phyloP scores from a whole-genome alignment of 1,140 invertebrate species.

The Tigriopus japonicus region DNA sequence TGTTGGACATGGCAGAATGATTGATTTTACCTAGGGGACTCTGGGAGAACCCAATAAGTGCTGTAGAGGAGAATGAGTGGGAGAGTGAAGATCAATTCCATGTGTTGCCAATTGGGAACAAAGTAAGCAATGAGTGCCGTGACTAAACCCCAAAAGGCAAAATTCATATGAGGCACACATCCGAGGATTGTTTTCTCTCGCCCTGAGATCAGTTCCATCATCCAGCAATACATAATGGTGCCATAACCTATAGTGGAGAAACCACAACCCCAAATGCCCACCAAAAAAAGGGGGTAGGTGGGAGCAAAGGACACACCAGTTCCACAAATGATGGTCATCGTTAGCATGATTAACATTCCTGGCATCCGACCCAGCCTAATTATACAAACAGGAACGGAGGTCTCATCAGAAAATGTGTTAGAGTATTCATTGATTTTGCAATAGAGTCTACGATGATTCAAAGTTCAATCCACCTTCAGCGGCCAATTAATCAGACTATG shows the following conservation, averaged over 20 bases:
- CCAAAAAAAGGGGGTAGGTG: neutral
- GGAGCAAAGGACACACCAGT: neutral
- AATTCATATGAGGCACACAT: constrained; percentile 5
- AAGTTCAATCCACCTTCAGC: too few relatives aligned
- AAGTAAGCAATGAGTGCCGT: neutral
- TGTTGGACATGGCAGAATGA: too few relatives aligned
- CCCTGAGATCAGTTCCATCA: constrained; percentile 11
- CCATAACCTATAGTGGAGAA: constrained; percentile 6
- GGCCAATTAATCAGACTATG: too few relatives aligned
- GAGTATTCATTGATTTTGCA: too few relatives aligned
- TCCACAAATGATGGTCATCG: constrained; percentile 1
- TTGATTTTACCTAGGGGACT: constrained; percentile 36
- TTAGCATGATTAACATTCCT: neutral
- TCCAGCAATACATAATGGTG: constrained; percentile 11
- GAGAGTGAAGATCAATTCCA: constrained; percentile 6
- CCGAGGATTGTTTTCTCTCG: constrained; percentile 5
- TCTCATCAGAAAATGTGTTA: too few relatives aligned
- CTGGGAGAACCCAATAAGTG: constrained; percentile 42
- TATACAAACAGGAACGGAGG: too few relatives aligned
- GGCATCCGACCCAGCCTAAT: neutral
- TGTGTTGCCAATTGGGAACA: constrained; percentile 1
- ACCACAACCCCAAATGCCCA: constrained; percentile 7
- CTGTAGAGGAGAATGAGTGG: neutral
- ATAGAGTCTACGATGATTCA: too few relatives aligned
- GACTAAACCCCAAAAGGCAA: constrained; percentile 7